phyloP scores from a whole-genome alignment of 2,113 vertebrate genomes.

The Myrmecophaga tridactyla region DNA sequence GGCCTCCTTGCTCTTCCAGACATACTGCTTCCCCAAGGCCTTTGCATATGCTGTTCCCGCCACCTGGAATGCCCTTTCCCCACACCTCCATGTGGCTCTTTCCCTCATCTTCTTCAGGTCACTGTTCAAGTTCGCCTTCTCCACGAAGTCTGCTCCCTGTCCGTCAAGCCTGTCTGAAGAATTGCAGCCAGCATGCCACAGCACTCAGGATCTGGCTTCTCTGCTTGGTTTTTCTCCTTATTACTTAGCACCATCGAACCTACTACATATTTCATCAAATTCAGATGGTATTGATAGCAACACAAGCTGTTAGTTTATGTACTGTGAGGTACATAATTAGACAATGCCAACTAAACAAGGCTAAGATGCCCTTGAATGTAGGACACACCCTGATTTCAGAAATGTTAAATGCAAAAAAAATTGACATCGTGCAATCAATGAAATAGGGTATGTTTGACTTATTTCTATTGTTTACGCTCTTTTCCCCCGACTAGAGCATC shows the following conservation, averaged over 20 bases:
- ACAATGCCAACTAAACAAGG: not conserved
- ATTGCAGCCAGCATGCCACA: not conserved
- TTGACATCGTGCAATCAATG: not conserved
- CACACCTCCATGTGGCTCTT: not conserved
- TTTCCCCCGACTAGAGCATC: not conserved
- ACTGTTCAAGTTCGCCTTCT: not conserved
- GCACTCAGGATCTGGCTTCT: not conserved
- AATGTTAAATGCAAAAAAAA: not conserved
- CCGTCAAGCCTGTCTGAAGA: not conserved
- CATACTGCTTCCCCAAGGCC: not conserved
- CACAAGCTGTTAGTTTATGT: not conserved
- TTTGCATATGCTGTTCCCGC: not conserved
- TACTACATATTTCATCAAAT: not conserved
- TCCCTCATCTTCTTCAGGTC: not conserved
- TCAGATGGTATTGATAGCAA: not conserved
- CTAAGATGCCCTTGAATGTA: not conserved
- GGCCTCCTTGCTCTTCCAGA: not conserved
- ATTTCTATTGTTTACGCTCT: not conserved
- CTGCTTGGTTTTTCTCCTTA: not conserved
- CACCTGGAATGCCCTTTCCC: not conserved
- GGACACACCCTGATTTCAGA: not conserved
- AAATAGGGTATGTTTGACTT: not conserved
- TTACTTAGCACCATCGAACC: not conserved
- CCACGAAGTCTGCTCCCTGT: not conserved
- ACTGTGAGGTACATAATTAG: not conserved